Base-by-base conservation (phyloP, 2,113 vertebrate species). In the Cavia porcellus region DNA sequence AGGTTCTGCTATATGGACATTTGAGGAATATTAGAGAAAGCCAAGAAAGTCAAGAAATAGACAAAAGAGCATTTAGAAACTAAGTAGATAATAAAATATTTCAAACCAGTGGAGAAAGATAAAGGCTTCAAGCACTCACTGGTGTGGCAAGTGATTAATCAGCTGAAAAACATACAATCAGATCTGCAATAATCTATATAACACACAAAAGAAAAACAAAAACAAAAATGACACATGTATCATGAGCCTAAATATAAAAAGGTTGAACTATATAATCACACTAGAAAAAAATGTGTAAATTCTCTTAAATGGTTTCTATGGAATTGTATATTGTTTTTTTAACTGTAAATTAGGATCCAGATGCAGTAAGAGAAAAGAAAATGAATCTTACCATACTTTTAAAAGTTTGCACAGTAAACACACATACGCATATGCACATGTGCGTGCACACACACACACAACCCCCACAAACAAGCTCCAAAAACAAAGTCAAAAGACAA, bases 31-130 rank as follows among this genome's bases (percentile, higher is more conserved):
- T n/a, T 70, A n/a, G 15, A 0, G 7, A n/a, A 70, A 70, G 35
- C n/a, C 55, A 55, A 83, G 24, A 59, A 92, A 95, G 25, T 30
- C 38, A 61, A 93, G 61, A 85, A 84, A 85, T 14, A 89, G 24
- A 77, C 17, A 6, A 42, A 70, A 70, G 32, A 38, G 35, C 19
- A 42, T 28, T 85, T 0, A 89, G 52, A 83, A 84, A 45, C 42
- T 61, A 22, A 77, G 17, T 32, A 24, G 38, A 50, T 77, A 42
- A 38, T 50, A 75, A 88, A 47, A 62, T 19, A 86, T 61, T 57
- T 68, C 61, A 86, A 72, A 66, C 19, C 17, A 61, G 0, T 35
- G 15, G 17, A 64, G 14, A 52, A 1, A 61, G 20, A 61, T 61
- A 52, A 35, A 80, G 89, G 62, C 7, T 72, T 95, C 59, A 85